Evolutionary conservation across 2,113 vertebrate genomes (phyloP), one percentile per base, ranked within the genome.

Genomic region (Gymnorhina tibicen): DNA sequence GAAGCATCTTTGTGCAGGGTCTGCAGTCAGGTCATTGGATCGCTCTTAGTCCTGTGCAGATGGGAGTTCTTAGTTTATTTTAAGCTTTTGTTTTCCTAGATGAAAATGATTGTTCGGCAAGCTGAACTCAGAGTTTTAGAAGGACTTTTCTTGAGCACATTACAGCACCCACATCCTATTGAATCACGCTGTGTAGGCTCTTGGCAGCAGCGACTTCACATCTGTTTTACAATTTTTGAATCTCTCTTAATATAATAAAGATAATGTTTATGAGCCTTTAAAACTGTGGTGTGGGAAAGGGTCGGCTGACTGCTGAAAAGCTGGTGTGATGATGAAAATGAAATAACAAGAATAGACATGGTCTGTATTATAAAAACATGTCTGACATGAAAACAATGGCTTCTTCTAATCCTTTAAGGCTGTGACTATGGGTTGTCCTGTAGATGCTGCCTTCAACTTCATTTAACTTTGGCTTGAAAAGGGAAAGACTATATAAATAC

Each of bases 181-280:
- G 69, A 83, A 83, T 91, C 64, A 93, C 85, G 63, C 60, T 95
- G 83, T 85, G 86, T 85, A 92, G 85, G 86, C 87, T 96, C 80
- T 93, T 89, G 91, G 91, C 90, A 90, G 72, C 63, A 87, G 68
- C 17, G 8, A 73, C 73, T 91, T 92, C 67, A 93, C 89, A 91
- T 83, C 85, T 97, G 94, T 84, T 96, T 94, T 87, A 90, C 79
- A 95, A 91, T 67, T 89, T 95, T 81, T 89, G 70, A 93, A 74
- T 95, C 92, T 92, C 87, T 89, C 81, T 85, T 73, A 89, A 89
- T 96, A 91, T 89, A 93, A 91, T 95, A 89, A 90, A 96, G 87
- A 96, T 93, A 85, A 89, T 88, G 86, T 92, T 96, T 96, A 93
- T 92, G 92, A 97, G 93, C 69, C 89, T 93, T 88, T 89, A 85